Evolutionary conservation across 2,113 vertebrate genomes (phyloP).

Genomic region (Oryzias curvinotus): DNA sequence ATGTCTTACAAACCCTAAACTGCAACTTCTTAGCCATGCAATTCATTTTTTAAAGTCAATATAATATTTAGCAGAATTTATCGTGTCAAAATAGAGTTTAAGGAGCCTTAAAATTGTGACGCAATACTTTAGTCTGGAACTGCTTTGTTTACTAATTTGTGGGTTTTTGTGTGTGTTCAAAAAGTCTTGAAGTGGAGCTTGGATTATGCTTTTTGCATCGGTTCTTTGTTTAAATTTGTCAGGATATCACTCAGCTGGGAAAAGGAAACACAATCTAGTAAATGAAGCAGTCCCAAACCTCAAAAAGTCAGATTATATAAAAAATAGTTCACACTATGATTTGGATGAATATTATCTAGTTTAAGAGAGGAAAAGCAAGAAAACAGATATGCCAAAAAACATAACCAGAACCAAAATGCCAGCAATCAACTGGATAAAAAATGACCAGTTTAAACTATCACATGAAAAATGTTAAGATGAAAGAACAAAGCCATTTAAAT

Average conservation of each 20-base stretch:
- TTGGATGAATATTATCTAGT: conserved; percentile 68
- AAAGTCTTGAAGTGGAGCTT: neutral
- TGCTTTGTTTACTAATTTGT: conserved; percentile 81
- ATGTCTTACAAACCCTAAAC: conserved; percentile 99
- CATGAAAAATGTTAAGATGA: conserved; percentile 80
- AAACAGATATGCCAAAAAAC: conserved; percentile 79
- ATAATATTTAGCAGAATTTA: conserved; percentile 43
- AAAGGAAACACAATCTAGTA: conserved; percentile 53
- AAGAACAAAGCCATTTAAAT: conserved; percentile 84
- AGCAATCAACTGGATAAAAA: conserved; percentile 54
- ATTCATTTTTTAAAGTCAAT: conserved; percentile 69
- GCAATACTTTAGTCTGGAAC: conserved; percentile 76
- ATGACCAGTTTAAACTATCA: conserved; percentile 72
- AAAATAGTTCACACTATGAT: conserved; percentile 71
- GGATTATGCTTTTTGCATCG: neutral
- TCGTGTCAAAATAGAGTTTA: conserved; percentile 44
- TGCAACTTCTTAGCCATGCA: conserved; percentile 99
- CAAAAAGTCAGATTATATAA: conserved; percentile 59
- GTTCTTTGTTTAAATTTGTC: neutral
- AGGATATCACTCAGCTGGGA: neutral
- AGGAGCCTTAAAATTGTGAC: conserved; percentile 68
- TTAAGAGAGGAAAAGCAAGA: conserved; percentile 80
- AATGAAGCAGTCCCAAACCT: conserved; percentile 87
- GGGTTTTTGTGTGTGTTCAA: conserved; percentile 24
- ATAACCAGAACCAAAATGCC: conserved; percentile 65